These are phyloP conservation scores for Hydrolagus affinis DNA, from an alignment of 2,113 vertebrate species.

Conservation along the genomic window DNA sequence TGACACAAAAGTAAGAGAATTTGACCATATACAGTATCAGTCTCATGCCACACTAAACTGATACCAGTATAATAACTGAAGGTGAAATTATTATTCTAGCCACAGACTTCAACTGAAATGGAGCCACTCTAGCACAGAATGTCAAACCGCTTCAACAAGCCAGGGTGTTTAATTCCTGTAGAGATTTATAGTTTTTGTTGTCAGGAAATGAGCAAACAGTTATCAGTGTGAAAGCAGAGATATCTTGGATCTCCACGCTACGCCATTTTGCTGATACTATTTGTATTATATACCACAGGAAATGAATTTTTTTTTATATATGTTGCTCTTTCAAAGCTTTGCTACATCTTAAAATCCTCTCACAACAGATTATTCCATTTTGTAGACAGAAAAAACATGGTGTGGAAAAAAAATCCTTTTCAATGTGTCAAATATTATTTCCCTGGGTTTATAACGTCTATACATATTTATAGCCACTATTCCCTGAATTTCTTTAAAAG, in stretches of 20 bases:
- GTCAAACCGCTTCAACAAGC: slow-evolving; percentile 66
- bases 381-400: slow-evolving; percentile 40
- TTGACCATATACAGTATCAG: slow-evolving; percentile 57
- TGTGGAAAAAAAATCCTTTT: slow-evolving; percentile 44
- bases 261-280: slow-evolving; percentile 87
- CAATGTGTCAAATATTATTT: slow-evolving; percentile 21
- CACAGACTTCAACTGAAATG: slow-evolving; percentile 69
- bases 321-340: slow-evolving; percentile 49
- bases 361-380: slow-evolving; percentile 40
- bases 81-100: slow-evolving; percentile 75
- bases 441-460: neutral
- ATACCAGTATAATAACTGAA: slow-evolving; percentile 81
- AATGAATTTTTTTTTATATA: slow-evolving; percentile 80
- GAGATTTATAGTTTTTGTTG: slow-evolving; percentile 83
- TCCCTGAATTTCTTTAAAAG: neutral
- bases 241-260: slow-evolving; percentile 81
- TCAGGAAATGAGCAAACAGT: slow-evolving; percentile 99
- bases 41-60: slow-evolving; percentile 58
- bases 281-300: slow-evolving; percentile 80
- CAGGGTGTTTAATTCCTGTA: slow-evolving; percentile 70
- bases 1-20: slow-evolving; percentile 83
- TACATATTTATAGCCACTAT: slow-evolving; percentile 16
- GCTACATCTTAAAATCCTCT: slow-evolving; percentile 59
- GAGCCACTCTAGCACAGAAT: slow-evolving; percentile 63
- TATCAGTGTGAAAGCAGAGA: slow-evolving; percentile 86